Evolutionary conservation across 2,113 vertebrate species (phyloP).

Genomic region (Paratilapia polleni): DNA sequence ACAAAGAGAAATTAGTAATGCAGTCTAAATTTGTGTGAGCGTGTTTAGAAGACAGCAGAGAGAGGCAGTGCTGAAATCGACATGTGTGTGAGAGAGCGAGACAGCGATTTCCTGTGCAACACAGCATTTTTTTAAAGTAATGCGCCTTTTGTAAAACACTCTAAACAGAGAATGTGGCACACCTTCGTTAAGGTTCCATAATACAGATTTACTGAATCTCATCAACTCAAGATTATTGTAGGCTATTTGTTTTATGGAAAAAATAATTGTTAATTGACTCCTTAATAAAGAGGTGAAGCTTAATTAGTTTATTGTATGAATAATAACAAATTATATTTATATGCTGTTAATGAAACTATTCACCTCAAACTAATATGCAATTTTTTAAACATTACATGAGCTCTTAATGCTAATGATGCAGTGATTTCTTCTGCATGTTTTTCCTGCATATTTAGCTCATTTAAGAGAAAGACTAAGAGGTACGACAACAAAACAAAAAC

Average conservation of each 20-base stretch:
- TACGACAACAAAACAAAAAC: neutral
- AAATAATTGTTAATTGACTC: neutral
- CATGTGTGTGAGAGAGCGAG: neutral
- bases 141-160: neutral
- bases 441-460: too few species aligned
- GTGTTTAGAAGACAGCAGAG: neutral
- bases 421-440: too few species aligned
- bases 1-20: neutral
- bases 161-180: too few species aligned
- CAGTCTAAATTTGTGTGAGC: neutral
- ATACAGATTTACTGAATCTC: neutral
- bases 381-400: too few species aligned
- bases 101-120: too few species aligned
- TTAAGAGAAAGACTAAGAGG: too few species aligned
- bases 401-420: too few species aligned
- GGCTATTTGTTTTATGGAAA: too few species aligned
- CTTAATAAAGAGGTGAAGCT: neutral
- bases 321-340: neutral
- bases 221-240: neutral
- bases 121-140: neutral
- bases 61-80: neutral
- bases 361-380: too few species aligned
- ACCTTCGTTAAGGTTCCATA: neutral
- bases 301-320: neutral
- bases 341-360: too few species aligned